phyloP scores from a whole-genome alignment of 2,888 invertebrate species.

The Octonoba sinensis region DNA sequence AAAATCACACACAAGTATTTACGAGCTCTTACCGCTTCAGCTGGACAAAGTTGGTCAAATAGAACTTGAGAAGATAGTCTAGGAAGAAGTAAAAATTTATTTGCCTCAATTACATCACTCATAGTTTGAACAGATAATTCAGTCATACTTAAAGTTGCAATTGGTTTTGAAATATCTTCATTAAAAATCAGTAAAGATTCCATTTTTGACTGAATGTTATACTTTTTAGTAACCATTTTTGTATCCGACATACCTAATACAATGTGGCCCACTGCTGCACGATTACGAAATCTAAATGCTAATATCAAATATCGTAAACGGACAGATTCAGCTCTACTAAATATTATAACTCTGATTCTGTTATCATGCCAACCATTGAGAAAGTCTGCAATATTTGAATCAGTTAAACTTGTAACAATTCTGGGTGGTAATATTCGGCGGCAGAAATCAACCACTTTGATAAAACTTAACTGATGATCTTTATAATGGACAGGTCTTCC shows the following conservation, averaged over 20 bases:
- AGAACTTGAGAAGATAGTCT: constrained; percentile 91
- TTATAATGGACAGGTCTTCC: constrained; percentile 88
- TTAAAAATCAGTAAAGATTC: constrained; percentile 90
- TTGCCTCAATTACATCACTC: constrained; percentile 87
- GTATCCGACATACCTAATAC: constrained; percentile 64
- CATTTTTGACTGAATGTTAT: constrained; percentile 80
- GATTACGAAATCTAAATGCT: constrained; percentile 86
- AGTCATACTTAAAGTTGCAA: constrained; percentile 88
- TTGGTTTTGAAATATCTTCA: constrained; percentile 83
- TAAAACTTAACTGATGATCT: constrained; percentile 83
- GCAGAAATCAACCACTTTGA: constrained; percentile 83
- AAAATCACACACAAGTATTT: constrained; percentile 84
- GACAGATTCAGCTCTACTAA: constrained; percentile 78
- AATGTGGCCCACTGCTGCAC: constrained; percentile 87
- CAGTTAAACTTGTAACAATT: constrained; percentile 79
- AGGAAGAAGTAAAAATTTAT: constrained; percentile 89
- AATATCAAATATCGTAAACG: constrained; percentile 88
- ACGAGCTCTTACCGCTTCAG: constrained; percentile 84
- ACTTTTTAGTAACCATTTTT: constrained; percentile 72
- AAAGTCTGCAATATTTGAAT: constrained; percentile 82
- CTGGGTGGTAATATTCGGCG: constrained; percentile 88
- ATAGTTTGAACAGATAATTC: constrained; percentile 90
- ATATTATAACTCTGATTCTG: constrained; percentile 88
- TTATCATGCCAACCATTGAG: constrained; percentile 91
- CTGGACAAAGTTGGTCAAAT: constrained; percentile 88